Evolutionary conservation across 2,797 vertebrate genomes (phyloP).

Genomic region (Aphelocoma californica): DNA sequence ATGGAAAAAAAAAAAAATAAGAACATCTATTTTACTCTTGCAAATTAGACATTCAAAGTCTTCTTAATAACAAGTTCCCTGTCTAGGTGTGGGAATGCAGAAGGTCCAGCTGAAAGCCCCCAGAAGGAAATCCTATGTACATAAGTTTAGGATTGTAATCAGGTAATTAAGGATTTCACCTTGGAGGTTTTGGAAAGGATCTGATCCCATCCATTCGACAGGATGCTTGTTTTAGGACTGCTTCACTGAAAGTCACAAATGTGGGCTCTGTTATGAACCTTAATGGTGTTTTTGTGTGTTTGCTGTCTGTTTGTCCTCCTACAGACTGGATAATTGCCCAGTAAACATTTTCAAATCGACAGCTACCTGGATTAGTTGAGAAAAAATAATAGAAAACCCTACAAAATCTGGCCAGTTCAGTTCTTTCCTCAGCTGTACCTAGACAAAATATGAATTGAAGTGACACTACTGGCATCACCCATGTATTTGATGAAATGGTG

Average conservation of each 20-base stretch:
- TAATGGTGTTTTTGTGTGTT: neutral
- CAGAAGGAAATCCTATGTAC: neutral
- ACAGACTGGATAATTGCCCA: neutral
- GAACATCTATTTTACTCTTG: neutral
- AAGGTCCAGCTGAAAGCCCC: neutral
- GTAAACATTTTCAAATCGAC: neutral
- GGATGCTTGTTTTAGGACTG: neutral
- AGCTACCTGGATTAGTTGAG: neutral
- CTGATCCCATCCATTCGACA: neutral
- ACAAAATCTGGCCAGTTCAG: neutral
- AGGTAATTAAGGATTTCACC: neutral
- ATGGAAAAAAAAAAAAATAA: no score
- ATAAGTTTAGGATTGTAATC: accelerated
- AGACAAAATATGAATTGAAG: neutral
- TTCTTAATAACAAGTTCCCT: neutral
- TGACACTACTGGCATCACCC: neutral
- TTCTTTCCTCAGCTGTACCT: neutral
- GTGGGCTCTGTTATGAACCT: neutral
- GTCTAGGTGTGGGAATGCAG: neutral
- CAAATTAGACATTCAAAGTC: neutral
- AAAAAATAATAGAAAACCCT: neutral
- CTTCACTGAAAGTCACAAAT: neutral
- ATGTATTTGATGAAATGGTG: neutral
- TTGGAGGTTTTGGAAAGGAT: neutral
- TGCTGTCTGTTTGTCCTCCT: neutral